Conservation (phyloP, 2,797 vertebrate species). For the Pyrocephalus nanus region DNA sequence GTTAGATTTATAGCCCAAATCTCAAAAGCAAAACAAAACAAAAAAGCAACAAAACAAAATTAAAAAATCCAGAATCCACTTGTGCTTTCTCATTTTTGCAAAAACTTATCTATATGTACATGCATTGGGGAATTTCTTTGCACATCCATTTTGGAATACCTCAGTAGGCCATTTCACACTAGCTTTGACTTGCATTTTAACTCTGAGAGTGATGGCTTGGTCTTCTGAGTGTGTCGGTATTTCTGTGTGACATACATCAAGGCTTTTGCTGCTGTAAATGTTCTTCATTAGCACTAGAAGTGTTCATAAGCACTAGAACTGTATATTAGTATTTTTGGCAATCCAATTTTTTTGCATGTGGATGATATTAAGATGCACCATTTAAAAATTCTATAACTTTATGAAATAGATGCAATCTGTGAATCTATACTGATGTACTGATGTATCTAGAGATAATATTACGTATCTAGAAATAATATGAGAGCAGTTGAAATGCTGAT, state of each 20-base stretch:
- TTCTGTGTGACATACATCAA: neutral
- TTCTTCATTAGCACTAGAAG: neutral
- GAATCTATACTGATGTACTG: neutral
- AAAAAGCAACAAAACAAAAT: too few species aligned
- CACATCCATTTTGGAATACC: neutral
- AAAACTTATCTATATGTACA: neutral
- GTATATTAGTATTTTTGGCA: neutral
- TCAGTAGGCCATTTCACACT: neutral
- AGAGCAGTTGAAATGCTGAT: neutral
- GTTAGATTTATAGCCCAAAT: neutral
- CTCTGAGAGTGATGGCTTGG: neutral
- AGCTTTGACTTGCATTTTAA: neutral
- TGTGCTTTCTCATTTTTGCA: neutral
- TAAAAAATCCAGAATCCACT: neutral
- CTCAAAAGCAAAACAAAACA: neutral
- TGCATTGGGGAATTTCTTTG: neutral
- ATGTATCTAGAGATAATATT: neutral
- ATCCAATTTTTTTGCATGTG: neutral
- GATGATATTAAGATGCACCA: neutral
- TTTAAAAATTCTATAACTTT: neutral
- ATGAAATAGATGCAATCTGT: neutral
- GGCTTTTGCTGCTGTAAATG: neutral
- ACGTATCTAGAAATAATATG: neutral
- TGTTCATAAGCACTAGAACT: neutral
- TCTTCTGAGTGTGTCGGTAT: neutral